A percentile compares a stretch with the other conserved stretches of the same genome.
Evolutionary conservation across 23 tunicate genomes (phyloP).

Genomic region (Ascidia mentula): DNA sequence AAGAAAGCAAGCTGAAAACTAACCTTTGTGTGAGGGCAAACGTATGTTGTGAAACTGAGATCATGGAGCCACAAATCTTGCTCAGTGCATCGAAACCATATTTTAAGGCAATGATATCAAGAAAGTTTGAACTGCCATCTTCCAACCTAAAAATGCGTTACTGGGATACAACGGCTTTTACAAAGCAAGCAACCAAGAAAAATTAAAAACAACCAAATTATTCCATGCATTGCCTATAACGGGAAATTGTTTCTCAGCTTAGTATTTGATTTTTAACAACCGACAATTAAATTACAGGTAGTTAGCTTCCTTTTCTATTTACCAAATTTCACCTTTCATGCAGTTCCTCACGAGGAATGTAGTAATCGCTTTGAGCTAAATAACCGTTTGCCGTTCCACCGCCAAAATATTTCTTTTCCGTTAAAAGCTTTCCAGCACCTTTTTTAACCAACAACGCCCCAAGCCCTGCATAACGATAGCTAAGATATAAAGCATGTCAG

Average conservation of each 20-base stretch:
- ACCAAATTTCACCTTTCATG: constrained; percentile 26
- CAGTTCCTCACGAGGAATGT: constrained; percentile 24
- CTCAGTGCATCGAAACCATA: constrained; percentile 62
- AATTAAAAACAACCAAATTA: too few species aligned
- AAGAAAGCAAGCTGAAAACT: too few species aligned
- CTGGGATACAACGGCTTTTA: too few species aligned
- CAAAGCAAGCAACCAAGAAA: too few species aligned
- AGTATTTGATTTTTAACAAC: too few species aligned
- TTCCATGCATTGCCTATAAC: too few species aligned
- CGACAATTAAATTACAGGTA: too few species aligned
- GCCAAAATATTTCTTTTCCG: constrained; percentile 63
- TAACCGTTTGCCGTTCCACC: constrained; percentile 86
- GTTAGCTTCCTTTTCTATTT: too few species aligned
- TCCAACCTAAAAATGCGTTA: constrained; percentile 63
- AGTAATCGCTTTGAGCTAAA: constrained; percentile 49
- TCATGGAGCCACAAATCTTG: constrained; percentile 23
- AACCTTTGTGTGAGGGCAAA: constrained; percentile 41
- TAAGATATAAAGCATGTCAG: too few species aligned
- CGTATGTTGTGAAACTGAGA: constrained; percentile 43
- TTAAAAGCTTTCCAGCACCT: constrained; percentile 16
- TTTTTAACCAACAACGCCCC: constrained; percentile 76
- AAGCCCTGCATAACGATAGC: constrained; percentile 63
- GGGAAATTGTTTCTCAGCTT: too few species aligned
- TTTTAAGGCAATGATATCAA: constrained; percentile 69
- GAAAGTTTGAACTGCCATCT: constrained; percentile 61